A percentile compares a stretch with the other conserved stretches of the same genome.
These are phyloP conservation scores for Marmota monax DNA, from an alignment of 2,113 vertebrate species.

Conservation along the genomic window DNA sequence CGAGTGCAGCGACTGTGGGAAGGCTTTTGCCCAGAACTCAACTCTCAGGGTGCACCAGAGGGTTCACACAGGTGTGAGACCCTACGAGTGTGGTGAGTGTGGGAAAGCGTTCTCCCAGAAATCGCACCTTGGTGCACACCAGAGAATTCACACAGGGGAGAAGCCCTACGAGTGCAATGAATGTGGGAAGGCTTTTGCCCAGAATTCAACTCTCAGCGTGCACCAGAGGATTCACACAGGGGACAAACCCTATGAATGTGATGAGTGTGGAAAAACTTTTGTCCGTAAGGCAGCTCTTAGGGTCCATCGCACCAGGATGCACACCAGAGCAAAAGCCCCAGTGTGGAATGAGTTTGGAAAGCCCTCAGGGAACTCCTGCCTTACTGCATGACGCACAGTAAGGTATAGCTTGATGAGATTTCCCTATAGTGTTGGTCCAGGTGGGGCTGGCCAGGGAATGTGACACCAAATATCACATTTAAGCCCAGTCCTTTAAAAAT, in stretches of 20 bases:
- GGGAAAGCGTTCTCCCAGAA: constrained; percentile 61
- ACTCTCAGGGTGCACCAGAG: constrained; percentile 66
- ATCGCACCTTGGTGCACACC: constrained; percentile 55
- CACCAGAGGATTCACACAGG: constrained; percentile 69
- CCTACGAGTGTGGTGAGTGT: constrained; percentile 68
- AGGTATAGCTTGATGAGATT: not conserved
- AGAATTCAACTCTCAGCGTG: constrained; percentile 61
- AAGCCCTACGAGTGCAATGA: constrained; percentile 68
- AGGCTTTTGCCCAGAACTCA: constrained; percentile 58
- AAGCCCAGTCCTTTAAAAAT: not conserved
- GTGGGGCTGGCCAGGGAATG: not conserved
- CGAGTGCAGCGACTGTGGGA: constrained; percentile 60
- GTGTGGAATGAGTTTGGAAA: not conserved
- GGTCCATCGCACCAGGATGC: constrained; percentile 45
- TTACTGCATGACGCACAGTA: not conserved
- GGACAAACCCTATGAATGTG: constrained; percentile 49
- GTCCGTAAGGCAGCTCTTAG: constrained; percentile 21
- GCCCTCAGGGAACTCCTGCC: not conserved
- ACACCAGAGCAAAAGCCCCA: not conserved
- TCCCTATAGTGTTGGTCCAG: not conserved
- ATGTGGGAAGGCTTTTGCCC: constrained; percentile 72
- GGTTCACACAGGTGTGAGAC: constrained; percentile 69
- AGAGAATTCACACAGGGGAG: constrained; percentile 68
- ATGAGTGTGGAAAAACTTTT: constrained; percentile 51
- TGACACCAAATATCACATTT: not conserved